Conservation (phyloP, 1,140 invertebrate genomes). For the Brachionus rubens region DNA sequence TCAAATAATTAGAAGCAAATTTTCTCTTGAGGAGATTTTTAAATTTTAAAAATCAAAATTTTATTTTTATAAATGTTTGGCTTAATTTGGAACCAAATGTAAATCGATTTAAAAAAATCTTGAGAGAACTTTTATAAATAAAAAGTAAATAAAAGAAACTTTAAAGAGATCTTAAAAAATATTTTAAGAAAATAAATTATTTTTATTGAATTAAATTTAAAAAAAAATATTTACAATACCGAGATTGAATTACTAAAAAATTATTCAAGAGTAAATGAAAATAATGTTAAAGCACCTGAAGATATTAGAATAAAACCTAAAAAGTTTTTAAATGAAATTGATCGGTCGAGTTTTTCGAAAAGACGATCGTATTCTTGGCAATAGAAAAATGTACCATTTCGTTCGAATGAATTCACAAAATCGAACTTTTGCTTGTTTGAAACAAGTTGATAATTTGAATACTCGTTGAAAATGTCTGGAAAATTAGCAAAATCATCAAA, state of each 20-base stretch:
- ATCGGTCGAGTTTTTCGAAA: too few species aligned
- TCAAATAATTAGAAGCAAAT: too few species aligned
- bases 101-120: too few species aligned
- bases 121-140: too few species aligned
- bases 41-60: too few species aligned
- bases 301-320: background rate
- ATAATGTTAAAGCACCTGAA: background rate
- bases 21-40: too few species aligned
- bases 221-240: background rate
- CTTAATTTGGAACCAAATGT: too few species aligned
- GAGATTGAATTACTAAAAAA: constrained; percentile 15
- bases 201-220: background rate
- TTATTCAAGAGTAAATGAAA: background rate
- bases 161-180: too few species aligned
- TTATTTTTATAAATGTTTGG: too few species aligned
- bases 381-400: background rate
- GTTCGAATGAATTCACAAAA: background rate
- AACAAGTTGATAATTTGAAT: background rate
- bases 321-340: background rate
- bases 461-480: background rate
- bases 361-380: background rate
- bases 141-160: too few species aligned
- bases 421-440: background rate
- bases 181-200: background rate
- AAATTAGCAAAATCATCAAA: constrained; percentile 27